Evolutionary conservation across 1,140 invertebrate genomes (phyloP), one percentile per base, ranked within the genome.

Genomic region (Drosophila cardini): DNA sequence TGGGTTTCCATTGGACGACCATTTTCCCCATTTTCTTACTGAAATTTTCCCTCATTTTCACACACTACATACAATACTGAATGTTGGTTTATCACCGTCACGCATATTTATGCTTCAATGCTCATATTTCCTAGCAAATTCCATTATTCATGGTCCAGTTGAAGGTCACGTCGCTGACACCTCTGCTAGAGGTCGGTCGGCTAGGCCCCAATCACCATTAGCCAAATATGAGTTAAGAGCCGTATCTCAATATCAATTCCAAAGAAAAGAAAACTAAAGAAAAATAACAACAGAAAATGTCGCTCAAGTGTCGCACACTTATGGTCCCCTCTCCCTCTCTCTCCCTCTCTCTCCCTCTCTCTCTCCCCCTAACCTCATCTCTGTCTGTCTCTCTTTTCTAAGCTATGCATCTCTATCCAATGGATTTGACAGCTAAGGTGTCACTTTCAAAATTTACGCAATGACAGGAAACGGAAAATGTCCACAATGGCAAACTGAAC

Each of bases 401-500:
- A 16, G 21, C 48, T 48, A 56, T 56, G 64, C 72, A 74, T 70
- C 71, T 56, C 65, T 63, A 62, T 62, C 72, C 36, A 70, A 56
- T 38, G 42, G 34, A 43, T 1, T 21, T 75, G 67, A 71, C 72
- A 75, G 53, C 34, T 70, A 50, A 63, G 40, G 72, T 61, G 73
- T 69, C 52, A 76, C 80, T 84, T 80, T 73, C 80, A 72, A 84
- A 78, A 73, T 73, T 69, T 56, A 61, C 61, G 76, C 43, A 69
- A 72, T 72, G 72, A 76, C 42, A 62, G 67, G 50, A 76, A 26
- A 63, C 55, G 68, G 58, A 60, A 75, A 81, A 76, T 84, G 60
- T 80, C 68, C 75, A 80, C 72, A 76, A 68, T 70, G 67, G n/a
- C 55, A 64, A 26, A 55, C 26, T 18, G 58, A 38, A 48, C 53